phyloP scores from a whole-genome alignment of 2,888 invertebrate genomes.

The Azorinus chamasolen region DNA sequence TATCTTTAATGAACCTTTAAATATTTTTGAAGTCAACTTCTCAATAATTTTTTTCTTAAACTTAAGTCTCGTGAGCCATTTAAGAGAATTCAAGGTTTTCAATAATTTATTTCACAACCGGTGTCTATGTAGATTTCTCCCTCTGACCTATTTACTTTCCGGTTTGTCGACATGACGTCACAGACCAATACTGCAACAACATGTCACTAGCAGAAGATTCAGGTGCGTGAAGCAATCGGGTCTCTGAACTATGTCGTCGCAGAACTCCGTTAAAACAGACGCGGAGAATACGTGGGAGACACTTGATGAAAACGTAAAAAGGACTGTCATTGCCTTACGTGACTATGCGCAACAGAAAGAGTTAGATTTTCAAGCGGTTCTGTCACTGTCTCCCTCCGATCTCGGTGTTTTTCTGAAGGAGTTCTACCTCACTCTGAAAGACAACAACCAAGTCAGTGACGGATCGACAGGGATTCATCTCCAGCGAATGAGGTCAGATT shows the following conservation, averaged over 20 bases:
- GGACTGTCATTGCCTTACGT: constrained; percentile 65
- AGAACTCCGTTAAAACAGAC: constrained; percentile 54
- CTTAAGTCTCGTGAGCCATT: too few species aligned
- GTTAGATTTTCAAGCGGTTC: constrained; percentile 71
- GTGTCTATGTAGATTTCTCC: too few species aligned
- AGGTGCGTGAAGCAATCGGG: constrained; percentile 57
- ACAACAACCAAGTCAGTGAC: constrained; percentile 62
- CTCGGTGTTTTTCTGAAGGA: constrained; percentile 78
- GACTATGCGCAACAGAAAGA: constrained; percentile 76
- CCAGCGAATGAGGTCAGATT: constrained; percentile 71
- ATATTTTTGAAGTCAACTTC: too few species aligned
- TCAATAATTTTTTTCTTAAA: too few species aligned
- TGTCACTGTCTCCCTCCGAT: constrained; percentile 70
- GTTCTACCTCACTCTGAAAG: constrained; percentile 75
- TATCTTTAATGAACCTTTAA: too few species aligned
- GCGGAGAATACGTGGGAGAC: constrained; percentile 55
- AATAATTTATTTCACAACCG: too few species aligned
- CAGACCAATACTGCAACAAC: constrained; percentile 69
- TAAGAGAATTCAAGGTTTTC: too few species aligned
- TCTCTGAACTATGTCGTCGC: constrained; percentile 61
- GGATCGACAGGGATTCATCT: constrained; percentile 47
- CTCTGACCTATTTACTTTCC: too few species aligned
- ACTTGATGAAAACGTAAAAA: constrained; percentile 42
- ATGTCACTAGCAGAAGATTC: constrained; percentile 64
- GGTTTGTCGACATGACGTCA: constrained; percentile 66